Evolutionary conservation across 2,113 vertebrate species (phyloP), one percentile per base, ranked within the genome.

Genomic region (Elaphurus davidianus): DNA sequence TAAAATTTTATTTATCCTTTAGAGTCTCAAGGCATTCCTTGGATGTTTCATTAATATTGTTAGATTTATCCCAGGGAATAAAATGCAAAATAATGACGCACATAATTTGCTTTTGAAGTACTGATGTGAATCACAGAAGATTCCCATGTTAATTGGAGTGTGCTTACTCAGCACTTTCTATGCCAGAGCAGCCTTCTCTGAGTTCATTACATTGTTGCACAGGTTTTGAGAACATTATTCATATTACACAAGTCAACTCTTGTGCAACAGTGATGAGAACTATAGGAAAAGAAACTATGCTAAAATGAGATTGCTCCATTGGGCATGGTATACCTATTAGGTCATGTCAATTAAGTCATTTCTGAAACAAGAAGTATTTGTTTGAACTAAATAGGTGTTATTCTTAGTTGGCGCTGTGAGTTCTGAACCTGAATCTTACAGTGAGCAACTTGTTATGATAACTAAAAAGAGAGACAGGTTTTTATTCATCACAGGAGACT

Each of bases 321-420:
- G 67, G 15, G 17, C 55, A 92, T 71, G 71, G 55, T 19, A 84
- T 81, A 62, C 60, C 47, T 83, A 74, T 96, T 97, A 98, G 74
- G 78, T 97, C 98, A 98, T 13, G 30, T 78, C 93, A 97, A 83
- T 97, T 95, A 98, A 98, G 91, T 89, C 91, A 96, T 96, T 97
- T 91, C 86, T 91, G 62, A 95, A 96, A 97, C 86, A 95, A 83
- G 54, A 95, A 43, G 52, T 90, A 97, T 97, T 97, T 97, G 91
- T 97, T 95, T 97, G 67, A 95, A 98, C 81, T 95, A 78, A 95
- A 78, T 57, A 52, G 23, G 33, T 97, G 81, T 95, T 97, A 78
- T 83, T 96, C 86, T 86, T 95, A 92, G 81, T 78, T 97, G 93
- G 76, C 28, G 83, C 36, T 78, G 47, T 85, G 54, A 91, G 59